phyloP scores from a whole-genome alignment of 1,140 invertebrate genomes.

The Aphelinus atriplicis region DNA sequence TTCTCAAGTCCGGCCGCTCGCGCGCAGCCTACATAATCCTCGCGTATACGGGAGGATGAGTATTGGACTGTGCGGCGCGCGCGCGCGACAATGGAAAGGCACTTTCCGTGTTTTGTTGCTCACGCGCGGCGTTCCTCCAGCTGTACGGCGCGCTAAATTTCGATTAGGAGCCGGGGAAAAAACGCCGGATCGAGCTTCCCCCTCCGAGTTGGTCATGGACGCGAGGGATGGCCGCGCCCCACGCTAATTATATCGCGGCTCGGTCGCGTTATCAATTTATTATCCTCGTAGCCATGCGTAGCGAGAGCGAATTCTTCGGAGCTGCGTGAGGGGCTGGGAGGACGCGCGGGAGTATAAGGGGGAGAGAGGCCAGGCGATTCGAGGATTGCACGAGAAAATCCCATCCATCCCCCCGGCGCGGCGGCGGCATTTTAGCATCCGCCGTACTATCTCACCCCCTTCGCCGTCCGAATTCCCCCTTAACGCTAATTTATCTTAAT shows the following conservation, averaged over 20 bases:
- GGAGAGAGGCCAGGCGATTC: background rate
- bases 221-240: too few relatives aligned
- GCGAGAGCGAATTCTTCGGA: too few relatives aligned
- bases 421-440: conserved; percentile 21
- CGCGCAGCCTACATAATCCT: too few relatives aligned
- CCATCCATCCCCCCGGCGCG: conserved; percentile 9
- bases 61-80: too few relatives aligned
- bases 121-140: too few relatives aligned
- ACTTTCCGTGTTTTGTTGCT: conserved; percentile 5
- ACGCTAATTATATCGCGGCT: conserved; percentile 21
- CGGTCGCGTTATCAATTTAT: conserved; percentile 31
- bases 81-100: too few relatives aligned
- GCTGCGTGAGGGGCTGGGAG: too few relatives aligned
- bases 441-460: conserved; percentile 33
- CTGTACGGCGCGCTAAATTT: background rate
- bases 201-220: too few relatives aligned
- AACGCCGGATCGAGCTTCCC: background rate
- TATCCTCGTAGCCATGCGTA: background rate
- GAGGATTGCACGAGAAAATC: conserved; percentile 29
- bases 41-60: too few relatives aligned
- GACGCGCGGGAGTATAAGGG: too few relatives aligned
- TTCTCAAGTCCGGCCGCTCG: too few relatives aligned
- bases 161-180: background rate
- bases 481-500: conserved; percentile 66
- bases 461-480: conserved; percentile 44